phyloP scores from a whole-genome alignment of 2,113 vertebrate species.

The Fulica atra region DNA sequence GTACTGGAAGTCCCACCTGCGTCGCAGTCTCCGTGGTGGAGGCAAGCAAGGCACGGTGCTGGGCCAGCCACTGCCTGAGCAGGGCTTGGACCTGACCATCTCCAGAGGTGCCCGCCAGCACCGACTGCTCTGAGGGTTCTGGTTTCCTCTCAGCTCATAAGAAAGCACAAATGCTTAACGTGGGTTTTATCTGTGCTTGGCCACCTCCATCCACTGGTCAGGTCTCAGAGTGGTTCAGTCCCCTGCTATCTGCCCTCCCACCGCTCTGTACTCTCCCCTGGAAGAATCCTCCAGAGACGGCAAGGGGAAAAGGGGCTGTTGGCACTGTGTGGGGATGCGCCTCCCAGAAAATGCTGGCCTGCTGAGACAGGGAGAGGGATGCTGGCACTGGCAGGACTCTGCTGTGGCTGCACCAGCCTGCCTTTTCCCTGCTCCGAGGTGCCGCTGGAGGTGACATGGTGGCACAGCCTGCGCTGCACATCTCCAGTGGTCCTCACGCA shows the following conservation, averaged over 20 bases:
- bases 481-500: not conserved
- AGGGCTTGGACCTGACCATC: not conserved
- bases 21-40: not conserved
- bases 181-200: not conserved
- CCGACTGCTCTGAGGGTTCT: not conserved
- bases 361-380: not conserved
- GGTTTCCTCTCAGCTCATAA: not conserved
- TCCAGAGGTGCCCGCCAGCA: not conserved
- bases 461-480: too few relatives aligned
- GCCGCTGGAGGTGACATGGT: accelerated
- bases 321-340: not conserved
- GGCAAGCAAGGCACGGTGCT: accelerated
- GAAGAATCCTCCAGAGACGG: not conserved
- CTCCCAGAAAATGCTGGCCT: not conserved
- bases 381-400: not conserved
- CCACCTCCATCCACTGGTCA: not conserved
- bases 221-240: not conserved
- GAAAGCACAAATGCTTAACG: not conserved
- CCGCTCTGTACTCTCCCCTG: accelerated
- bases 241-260: not conserved
- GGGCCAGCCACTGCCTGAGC: not conserved
- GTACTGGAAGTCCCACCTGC: not conserved
- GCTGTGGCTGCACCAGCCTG: not conserved
- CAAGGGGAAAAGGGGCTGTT: not conserved
- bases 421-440: not conserved